These are phyloP conservation scores for Vimba vimba DNA, from an alignment of 2,113 vertebrate species.

Conservation along the genomic window DNA sequence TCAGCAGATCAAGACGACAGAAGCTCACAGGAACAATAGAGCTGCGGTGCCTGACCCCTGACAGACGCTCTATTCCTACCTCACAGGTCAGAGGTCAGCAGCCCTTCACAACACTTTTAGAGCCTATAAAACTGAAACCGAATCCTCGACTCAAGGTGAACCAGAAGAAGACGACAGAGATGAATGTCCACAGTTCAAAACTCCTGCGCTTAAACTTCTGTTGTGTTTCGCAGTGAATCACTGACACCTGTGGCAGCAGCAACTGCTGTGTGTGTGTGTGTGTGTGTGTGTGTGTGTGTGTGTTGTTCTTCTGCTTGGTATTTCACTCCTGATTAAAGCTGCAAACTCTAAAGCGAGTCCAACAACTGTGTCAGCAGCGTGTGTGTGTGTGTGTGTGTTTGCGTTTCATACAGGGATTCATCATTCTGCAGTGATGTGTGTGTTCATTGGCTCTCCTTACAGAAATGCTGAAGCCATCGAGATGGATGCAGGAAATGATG, in stretches of 20 bases:
- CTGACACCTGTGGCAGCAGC: constrained; percentile 70
- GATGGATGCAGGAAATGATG: constrained; percentile 61
- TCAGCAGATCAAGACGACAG: neutral
- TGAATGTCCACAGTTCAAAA: constrained; percentile 32
- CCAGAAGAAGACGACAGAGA: constrained; percentile 31
- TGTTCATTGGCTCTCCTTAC: constrained; percentile 49
- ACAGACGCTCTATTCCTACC: constrained; percentile 74
- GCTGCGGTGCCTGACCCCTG: constrained; percentile 64
- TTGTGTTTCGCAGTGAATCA: constrained; percentile 62
- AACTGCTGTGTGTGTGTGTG: constrained; percentile 61
- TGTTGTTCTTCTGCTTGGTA: constrained; percentile 44
- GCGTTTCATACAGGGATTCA: constrained; percentile 23
- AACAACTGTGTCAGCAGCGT: constrained; percentile 58
- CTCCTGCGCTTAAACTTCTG: constrained; percentile 47
- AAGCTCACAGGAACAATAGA: constrained; percentile 57
- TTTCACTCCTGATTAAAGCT: constrained; percentile 54
- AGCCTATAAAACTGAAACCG: constrained; percentile 77
- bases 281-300: constrained; percentile 27
- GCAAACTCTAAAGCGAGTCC: constrained; percentile 63
- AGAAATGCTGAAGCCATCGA: constrained; percentile 38
- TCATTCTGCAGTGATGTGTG: constrained; percentile 21
- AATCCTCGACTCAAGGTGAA: constrained; percentile 79
- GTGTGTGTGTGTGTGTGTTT: neutral
- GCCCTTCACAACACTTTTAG: constrained; percentile 70
- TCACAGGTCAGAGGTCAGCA: constrained; percentile 70